Evolutionary conservation across 2,113 vertebrate species (phyloP), one percentile per base, ranked within the genome.

Genomic region (Kryptolebias marmoratus): DNA sequence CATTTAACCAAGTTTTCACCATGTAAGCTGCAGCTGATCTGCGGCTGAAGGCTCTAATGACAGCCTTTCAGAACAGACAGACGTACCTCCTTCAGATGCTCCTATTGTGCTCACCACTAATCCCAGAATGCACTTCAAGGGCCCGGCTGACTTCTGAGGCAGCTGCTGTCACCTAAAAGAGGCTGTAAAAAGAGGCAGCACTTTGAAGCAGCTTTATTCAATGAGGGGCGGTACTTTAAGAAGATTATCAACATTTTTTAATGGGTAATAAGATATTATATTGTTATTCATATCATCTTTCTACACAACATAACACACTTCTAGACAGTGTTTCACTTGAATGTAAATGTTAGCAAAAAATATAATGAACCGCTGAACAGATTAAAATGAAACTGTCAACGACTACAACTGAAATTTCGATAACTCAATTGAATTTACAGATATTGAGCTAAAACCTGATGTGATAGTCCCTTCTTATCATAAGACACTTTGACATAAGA

Each of bases 31-130:
- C 81, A 73, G 89, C 84, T 91, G 85, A 92, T 91, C 85, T 79
- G 55, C 47, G 77, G 84, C 88, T 83, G 81, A 90, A 84, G 88
- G 82, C 83, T 87, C 77, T 88, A 90, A 90, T 91, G 84, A 90
- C 73, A 88, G 75, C 53, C 90, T 89, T 90, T 90, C 73, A 87
- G 89, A 84, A 47, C 42, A 71, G 87, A 81, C 85, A 85, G 30
- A 12, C 48, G 58, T 30, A 47, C 78, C 87, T 77, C 71, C 81
- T 79, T 64, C 77, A 64, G 80, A 86, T 65, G 56, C 82, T 91
- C 70, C 91, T 81, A 91, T 93, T 93, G 90, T 93, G 80, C 79
- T 80, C 9, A 58, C 75, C 77, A 27, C 80, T 93, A 94, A 94
- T 93, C 87, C 22, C 22, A 22, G 22, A 22, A 22, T 22, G 22